Conservation (phyloP, 30 jellyfish, hydroid and myxozoan species). For the Turritopsis dohrnii region DNA sequence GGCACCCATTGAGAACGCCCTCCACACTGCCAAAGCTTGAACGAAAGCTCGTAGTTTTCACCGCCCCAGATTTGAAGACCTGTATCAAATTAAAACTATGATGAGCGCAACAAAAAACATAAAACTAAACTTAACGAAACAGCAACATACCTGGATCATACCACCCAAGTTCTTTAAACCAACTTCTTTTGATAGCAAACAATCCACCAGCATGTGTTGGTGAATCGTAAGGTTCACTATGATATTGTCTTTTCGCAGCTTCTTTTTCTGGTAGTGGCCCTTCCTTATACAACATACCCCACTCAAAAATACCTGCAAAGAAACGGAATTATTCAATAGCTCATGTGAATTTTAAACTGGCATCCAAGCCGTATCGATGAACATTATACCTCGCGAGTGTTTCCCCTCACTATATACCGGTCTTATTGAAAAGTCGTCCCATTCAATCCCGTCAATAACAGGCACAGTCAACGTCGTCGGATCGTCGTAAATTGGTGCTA, state of each 20-base stretch:
- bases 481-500: conserved; percentile 38
- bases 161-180: conserved; percentile 48
- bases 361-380: too few relatives aligned
- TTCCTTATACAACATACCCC: conserved; percentile 47
- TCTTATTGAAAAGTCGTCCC: conserved; percentile 38
- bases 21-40: conserved; percentile 46
- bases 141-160: conserved; percentile 38
- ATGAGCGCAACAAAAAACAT: not conserved
- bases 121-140: not conserved
- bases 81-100: not conserved
- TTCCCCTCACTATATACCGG: conserved; percentile 33
- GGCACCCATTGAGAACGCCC: conserved; percentile 52
- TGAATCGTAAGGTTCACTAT: conserved; percentile 37
- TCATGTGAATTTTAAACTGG: too few relatives aligned
- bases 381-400: conserved; percentile 45
- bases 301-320: conserved; percentile 36
- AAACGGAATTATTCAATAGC: not conserved
- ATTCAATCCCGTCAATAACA: conserved; percentile 35
- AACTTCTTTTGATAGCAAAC: conserved; percentile 34
- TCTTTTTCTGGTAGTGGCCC: conserved; percentile 39
- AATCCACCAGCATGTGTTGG: conserved; percentile 52
- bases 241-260: conserved; percentile 24
- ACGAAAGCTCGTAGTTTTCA: conserved; percentile 37
- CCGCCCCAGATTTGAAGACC: conserved; percentile 47
- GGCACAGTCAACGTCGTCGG: conserved; percentile 40